These are phyloP conservation scores for Paralichthys olivaceus DNA, from an alignment of 2,113 vertebrate species.

Conservation along the genomic window DNA sequence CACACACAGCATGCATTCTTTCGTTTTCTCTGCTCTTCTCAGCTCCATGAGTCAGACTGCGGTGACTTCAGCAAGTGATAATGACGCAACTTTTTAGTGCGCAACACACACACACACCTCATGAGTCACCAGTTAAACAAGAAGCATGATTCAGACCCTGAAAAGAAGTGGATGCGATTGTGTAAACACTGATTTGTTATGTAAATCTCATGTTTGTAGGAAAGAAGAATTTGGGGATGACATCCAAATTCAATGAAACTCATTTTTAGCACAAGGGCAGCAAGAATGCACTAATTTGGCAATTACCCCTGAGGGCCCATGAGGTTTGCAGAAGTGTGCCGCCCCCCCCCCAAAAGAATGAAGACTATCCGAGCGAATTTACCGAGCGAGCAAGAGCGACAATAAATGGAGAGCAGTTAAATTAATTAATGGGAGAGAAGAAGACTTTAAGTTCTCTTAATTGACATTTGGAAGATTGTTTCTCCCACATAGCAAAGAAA, in stretches of 20 bases:
- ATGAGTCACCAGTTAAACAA: slow-evolving; percentile 52
- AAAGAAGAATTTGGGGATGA: slow-evolving; percentile 7
- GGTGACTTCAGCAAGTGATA: slow-evolving; percentile 11
- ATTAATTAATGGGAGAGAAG: slow-evolving; percentile 1
- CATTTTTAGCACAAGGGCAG: slow-evolving; percentile 18
- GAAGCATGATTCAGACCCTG: slow-evolving; percentile 29
- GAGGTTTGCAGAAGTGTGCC: slow-evolving; percentile 35
- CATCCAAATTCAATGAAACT: slow-evolving; percentile 8
- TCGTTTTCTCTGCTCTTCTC: slow-evolving; percentile 1
- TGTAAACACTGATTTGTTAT: background rate
- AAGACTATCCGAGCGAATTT: slow-evolving; percentile 20
- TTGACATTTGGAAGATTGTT: slow-evolving; percentile 22
- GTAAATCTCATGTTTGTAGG: background rate
- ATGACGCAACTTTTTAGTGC: background rate
- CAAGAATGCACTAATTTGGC: slow-evolving; percentile 54
- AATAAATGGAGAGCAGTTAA: slow-evolving; percentile 1
- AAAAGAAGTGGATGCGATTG: slow-evolving; percentile 11
- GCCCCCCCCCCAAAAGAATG: slow-evolving; percentile 19
- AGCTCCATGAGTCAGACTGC: slow-evolving; percentile 46
- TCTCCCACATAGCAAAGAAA: slow-evolving; percentile 3
- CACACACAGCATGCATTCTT: background rate
- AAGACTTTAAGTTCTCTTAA: slow-evolving; percentile 1
- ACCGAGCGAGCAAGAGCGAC: slow-evolving; percentile 5
- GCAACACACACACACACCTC: slow-evolving; percentile 2
- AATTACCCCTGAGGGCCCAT: slow-evolving; percentile 31